Conservation (phyloP, 2,797 vertebrate genomes). For the Phaenicophaeus curvirostris region DNA sequence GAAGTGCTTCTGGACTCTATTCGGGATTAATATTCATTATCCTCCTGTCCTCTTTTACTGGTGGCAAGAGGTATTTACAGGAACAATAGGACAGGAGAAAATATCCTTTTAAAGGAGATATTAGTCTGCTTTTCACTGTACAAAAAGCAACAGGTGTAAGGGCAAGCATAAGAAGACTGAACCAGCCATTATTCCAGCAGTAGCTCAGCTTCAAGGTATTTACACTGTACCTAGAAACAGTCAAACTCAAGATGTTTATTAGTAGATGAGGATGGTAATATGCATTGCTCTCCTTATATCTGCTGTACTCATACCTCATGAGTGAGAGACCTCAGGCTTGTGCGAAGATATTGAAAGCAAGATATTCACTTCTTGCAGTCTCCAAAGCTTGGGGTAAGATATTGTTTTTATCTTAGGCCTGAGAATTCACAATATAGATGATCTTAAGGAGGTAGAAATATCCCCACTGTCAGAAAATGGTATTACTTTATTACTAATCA, state of each 20-base stretch:
- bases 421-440: not conserved
- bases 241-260: not conserved
- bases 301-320: not conserved
- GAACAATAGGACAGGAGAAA: not conserved
- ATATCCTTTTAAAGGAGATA: not conserved
- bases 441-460: not conserved
- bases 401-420: not conserved
- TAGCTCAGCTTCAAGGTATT: not conserved
- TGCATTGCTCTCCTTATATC: not conserved
- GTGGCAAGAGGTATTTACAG: constrained; percentile 1
- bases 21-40: not conserved
- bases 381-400: not conserved
- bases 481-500: not conserved
- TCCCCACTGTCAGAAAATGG: not conserved
- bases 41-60: not conserved
- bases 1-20: not conserved
- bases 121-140: not conserved
- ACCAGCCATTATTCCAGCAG: not conserved
- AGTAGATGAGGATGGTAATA: not conserved
- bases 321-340: not conserved
- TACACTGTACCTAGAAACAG: not conserved
- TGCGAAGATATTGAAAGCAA: not conserved
- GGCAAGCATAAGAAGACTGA: not conserved
- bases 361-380: not conserved
- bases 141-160: not conserved